These are phyloP conservation scores for Chrysopa pallens DNA, from an alignment of 1,140 invertebrate species.

Conservation along the genomic window DNA sequence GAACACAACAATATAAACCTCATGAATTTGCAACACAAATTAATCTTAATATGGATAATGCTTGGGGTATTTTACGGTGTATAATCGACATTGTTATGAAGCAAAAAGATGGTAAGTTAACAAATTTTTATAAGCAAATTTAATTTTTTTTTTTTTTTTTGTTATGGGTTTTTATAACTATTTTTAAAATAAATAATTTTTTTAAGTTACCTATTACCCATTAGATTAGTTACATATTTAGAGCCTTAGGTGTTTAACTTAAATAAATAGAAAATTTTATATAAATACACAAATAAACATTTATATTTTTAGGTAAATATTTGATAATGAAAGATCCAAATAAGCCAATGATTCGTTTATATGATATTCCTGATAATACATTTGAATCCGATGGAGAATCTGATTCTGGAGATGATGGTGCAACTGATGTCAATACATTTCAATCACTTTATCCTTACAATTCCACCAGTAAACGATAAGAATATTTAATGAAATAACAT, in stretches of 20 bases:
- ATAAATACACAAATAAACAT: not conserved
- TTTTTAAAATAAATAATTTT: too few relatives aligned
- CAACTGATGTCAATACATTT: conserved; percentile 16
- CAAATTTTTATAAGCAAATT: conserved; percentile 1
- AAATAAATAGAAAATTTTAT: not conserved
- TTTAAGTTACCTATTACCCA: too few relatives aligned
- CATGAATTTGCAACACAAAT: conserved; percentile 98
- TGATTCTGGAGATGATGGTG: conserved; percentile 66
- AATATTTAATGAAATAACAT: too few relatives aligned
- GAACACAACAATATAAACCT: conserved; percentile 97
- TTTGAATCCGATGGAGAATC: conserved; percentile 96
- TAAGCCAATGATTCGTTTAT: conserved; percentile 90
- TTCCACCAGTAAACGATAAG: too few relatives aligned
- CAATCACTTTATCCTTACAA: conserved; percentile 17
- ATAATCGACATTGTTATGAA: conserved; percentile 98
- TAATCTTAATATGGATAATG: conserved; percentile 98
- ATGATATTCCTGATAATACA: conserved; percentile 95
- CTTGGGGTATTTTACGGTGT: conserved; percentile 96
- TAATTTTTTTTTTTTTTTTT: conserved; percentile 2
- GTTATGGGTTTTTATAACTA: too few relatives aligned
- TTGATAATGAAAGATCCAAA: conserved; percentile 99
- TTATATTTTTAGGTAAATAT: conserved; percentile 44
- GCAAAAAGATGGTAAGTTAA: conserved; percentile 73
- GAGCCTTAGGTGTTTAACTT: too few relatives aligned
- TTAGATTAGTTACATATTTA: too few relatives aligned